These are phyloP conservation scores for Pangasianodon hypophthalmus DNA, from an alignment of 2,113 vertebrate species.

Conservation along the genomic window DNA sequence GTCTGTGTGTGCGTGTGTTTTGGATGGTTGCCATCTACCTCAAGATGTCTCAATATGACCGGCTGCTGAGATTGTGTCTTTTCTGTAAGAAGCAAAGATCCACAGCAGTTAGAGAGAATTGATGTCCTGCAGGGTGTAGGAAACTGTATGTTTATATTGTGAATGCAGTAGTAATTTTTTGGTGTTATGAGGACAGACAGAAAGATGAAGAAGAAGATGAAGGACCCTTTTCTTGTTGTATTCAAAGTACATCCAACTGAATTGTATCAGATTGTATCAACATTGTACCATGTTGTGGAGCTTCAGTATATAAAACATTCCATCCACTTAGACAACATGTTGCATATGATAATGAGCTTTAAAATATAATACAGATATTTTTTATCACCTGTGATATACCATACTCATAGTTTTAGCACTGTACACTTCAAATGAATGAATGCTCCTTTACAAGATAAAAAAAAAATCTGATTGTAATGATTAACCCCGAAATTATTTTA, in stretches of 20 bases:
- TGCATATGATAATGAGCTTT: not conserved
- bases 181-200: not conserved
- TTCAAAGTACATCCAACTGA: not conserved
- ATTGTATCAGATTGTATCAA: not conserved
- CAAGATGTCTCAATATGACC: constrained; percentile 11
- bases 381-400: not conserved
- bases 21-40: constrained; percentile 24
- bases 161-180: not conserved
- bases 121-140: not conserved
- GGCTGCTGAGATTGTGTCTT: not conserved
- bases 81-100: not conserved
- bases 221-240: not conserved
- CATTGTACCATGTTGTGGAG: not conserved
- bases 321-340: not conserved
- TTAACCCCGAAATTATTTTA: not conserved
- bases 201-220: no score
- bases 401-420: not conserved
- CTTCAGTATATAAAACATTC: constrained; percentile 3
- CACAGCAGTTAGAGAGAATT: not conserved
- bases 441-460: not conserved
- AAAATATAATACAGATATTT: constrained; percentile 4
- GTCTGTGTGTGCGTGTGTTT: constrained; percentile 16
- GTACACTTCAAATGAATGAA: not conserved
- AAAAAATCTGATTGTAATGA: not conserved
- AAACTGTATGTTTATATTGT: not conserved